Evolutionary conservation across 1,140 invertebrate genomes (phyloP), one percentile per base, ranked within the genome.

Genomic region (Caenorhabditis tropicalis): DNA sequence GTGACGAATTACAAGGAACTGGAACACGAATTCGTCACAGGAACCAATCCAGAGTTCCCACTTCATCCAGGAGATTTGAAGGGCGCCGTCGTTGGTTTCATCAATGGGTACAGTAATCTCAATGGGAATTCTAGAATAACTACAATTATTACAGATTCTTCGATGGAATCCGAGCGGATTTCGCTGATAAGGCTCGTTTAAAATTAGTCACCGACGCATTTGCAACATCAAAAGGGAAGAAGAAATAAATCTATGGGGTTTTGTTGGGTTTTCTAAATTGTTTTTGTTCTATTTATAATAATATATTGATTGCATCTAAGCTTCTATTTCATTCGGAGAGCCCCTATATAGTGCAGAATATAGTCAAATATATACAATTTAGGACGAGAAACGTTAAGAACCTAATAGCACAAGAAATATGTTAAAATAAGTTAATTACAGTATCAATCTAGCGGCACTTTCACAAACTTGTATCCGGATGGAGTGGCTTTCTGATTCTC

Each of bases 51-150:
- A 10, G 81, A 39, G 2, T 82, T 85, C 36, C 84, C 80, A 15
- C 84, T 85, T 29, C 89, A 90, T 81, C 89, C 89, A 15, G 87
- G 86, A 6, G 90, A 90, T 79, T 81, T 90, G 81, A 90, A 90
- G 60, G 39, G 88, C n/a, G 65, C 82, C 5, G 82, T 89, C 6
- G 82, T 82, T 6, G 29, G 24, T 15, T 24, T 49, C 16, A 83
- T 87, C 51, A 85, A 87, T 82, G 60, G 81, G 84, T 81, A 31
- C 49, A 33, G 31, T 29, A 29, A n/a, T 24, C 15, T 60, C 24
- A 15, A 3, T 12, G 2, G n/a, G 0, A 36, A 49, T 6, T 2
- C 10, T 36, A 4, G 10, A 65, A 43, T 16, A 1, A 31, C 1
- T 3, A 79, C 7, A 19, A n/a, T 65, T 39, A 21, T 70, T 65